Percentiles rank a stretch among this genome's conserved stretches.
Conservation (phyloP, 2,888 invertebrate genomes). For the Phyto melanocephala region DNA sequence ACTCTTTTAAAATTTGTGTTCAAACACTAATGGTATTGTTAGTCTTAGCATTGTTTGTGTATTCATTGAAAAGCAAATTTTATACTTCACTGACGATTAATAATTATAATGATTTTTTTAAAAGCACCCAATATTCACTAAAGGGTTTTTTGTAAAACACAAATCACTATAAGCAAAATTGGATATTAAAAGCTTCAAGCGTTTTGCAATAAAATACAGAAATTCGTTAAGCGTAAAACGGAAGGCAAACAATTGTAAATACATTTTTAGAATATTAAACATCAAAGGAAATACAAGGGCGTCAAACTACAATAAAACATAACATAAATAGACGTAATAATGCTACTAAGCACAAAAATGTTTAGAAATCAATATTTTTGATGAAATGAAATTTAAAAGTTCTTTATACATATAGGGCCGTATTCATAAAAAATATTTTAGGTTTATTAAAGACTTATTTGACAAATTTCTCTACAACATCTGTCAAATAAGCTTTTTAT, state of each 20-base stretch:
- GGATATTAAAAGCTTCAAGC: conserved; percentile 42
- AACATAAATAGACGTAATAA: neutral
- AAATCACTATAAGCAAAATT: neutral
- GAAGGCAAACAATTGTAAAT: conserved; percentile 38
- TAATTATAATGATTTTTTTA: conserved; percentile 45
- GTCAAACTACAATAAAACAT: neutral
- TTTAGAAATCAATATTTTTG: conserved; percentile 27
- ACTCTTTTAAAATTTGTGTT: too few relatives aligned
- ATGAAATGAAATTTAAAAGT: conserved; percentile 12
- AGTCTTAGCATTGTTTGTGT: conserved; percentile 23
- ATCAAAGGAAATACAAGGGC: conserved; percentile 23
- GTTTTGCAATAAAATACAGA: conserved; percentile 22
- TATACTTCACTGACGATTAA: conserved; percentile 46
- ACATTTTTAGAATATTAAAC: neutral
- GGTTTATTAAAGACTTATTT: too few relatives aligned
- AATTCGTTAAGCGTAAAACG: conserved; percentile 53
- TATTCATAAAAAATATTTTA: too few relatives aligned
- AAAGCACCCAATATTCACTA: conserved; percentile 3
- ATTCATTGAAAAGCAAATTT: conserved; percentile 36
- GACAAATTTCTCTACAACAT: too few relatives aligned
- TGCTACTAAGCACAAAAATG: neutral
- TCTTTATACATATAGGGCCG: too few relatives aligned
- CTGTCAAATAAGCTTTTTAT: too few relatives aligned
- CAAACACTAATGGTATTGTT: conserved; percentile 10
- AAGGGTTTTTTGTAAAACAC: neutral